Evolutionary conservation across 2,888 invertebrate species (phyloP), one percentile per base, ranked within the genome.

Genomic region (Coronaproctus castanopsis): DNA sequence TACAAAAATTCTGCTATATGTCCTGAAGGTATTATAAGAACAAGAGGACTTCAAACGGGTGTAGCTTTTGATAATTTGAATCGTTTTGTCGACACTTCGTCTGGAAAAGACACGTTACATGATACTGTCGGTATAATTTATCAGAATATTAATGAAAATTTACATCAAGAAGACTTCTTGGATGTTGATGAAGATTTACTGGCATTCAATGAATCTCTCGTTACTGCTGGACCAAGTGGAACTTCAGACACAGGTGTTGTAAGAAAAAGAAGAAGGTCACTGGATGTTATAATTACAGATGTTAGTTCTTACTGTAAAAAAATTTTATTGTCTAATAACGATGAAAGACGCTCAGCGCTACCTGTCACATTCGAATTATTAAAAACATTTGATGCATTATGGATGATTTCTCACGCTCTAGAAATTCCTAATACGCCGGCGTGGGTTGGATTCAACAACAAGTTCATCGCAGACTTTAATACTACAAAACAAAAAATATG

Each of bases 31-130:
- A 65, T 52, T 8, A 10, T 10, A 18, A 52, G 21, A 18, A 3
- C n/a, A 3, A 21, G n/a, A 10, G n/a, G 21, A 14, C 23, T 54
- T 66, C 68, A 69, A 67, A 71, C 73, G 70, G 73, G 21, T 8
- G 54, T 54, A 20, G 54, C 54, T 8, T 54, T 54, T 54, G 21
- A 54, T n/a, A 54, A 54, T 21, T 54, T 22, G 21, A 24, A 54
- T 54, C 3, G 23, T 10, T 20, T 22, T n/a, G 54, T 54, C 3
- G 54, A 54, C n/a, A 54, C 54, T 10, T n/a, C 19, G 10, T 10
- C 14, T 10, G n/a, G n/a, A n/a, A n/a, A n/a, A n/a, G n/a, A n/a
- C n/a, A n/a, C n/a, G n/a, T n/a, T n/a, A n/a, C n/a, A n/a, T n/a
- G n/a, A n/a, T n/a, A n/a, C n/a, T n/a, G n/a, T n/a, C n/a, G n/a